A percentile compares a stretch with the other conserved stretches of the same genome.
Evolutionary conservation across 1,140 invertebrate species (phyloP).

Genomic region (Drosophila kikkawai): DNA sequence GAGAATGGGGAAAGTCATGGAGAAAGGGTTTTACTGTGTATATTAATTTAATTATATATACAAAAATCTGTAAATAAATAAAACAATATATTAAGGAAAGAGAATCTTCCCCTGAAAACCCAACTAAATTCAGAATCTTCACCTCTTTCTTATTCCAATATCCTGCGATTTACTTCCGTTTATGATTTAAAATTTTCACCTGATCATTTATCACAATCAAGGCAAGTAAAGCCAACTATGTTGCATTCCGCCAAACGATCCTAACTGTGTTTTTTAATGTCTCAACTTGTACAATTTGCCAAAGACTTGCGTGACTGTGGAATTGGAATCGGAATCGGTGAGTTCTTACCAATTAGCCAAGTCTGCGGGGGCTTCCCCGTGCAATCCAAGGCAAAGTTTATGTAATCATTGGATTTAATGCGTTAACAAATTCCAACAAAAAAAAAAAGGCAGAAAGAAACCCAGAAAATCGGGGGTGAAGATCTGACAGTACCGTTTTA

Average conservation of each 20-base stretch:
- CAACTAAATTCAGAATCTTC: too few species aligned
- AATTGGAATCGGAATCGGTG: conserved; percentile 30
- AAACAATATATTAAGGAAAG: too few species aligned
- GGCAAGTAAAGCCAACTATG: conserved; percentile 9
- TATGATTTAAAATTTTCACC: neutral
- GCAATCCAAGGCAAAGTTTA: conserved; percentile 34
- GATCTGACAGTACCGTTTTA: conserved; percentile 42
- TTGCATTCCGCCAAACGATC: conserved; percentile 37
- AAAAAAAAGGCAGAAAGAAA: neutral
- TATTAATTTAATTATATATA: neutral
- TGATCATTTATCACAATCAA: conserved; percentile 42
- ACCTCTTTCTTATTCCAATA: neutral
- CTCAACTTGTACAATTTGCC: conserved; percentile 66
- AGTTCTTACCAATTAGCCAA: conserved; percentile 46
- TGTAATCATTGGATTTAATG: conserved; percentile 78
- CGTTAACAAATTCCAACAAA: conserved; percentile 60
- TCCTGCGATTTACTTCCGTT: neutral
- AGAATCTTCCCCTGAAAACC: neutral
- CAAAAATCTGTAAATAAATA: neutral
- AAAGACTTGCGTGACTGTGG: conserved; percentile 45
- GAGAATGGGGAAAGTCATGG: neutral
- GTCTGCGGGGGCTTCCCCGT: neutral
- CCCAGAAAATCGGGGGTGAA: conserved; percentile 8
- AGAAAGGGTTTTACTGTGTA: neutral
- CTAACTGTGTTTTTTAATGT: conserved; percentile 68